Conservation (phyloP, 1,140 invertebrate species). For the Panagrolaimus sp. region DNA sequence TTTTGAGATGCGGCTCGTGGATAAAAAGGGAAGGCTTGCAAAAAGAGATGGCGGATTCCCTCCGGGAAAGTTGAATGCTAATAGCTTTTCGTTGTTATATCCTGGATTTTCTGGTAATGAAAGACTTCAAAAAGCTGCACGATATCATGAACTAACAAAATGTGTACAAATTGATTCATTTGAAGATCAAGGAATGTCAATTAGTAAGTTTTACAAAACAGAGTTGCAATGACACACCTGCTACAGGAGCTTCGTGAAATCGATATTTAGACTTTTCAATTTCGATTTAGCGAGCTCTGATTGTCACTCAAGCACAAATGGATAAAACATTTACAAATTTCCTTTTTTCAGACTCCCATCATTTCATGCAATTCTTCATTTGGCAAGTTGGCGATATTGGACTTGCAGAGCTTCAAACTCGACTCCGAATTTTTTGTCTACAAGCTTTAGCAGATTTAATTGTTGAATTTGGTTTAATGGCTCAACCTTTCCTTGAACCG, state of each 20-base stretch:
- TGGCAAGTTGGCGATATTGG: conserved; percentile 45
- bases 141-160: conserved; percentile 2
- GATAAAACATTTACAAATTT: conserved; percentile 13
- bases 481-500: conserved; percentile 32
- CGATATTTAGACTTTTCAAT: no score
- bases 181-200: conserved; percentile 5
- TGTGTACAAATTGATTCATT: conserved; percentile 8
- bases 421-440: conserved; percentile 30
- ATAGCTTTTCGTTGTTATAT: conserved; percentile 22
- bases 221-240: no score
- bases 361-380: conserved; percentile 40
- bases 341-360: conserved; percentile 14
- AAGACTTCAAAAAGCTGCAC: not conserved
- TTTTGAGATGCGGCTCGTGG: conserved; percentile 32
- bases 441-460: conserved; percentile 41
- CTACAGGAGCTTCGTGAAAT: no score
- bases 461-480: conserved; percentile 39
- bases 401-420: conserved; percentile 29
- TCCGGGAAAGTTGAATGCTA: conserved; percentile 21
- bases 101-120: conserved; percentile 17
- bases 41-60: not conserved
- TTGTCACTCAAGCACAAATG: no score
- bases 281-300: no score
- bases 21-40: conserved; percentile 22
- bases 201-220: not conserved